These are phyloP conservation scores for Cheilosia urbana DNA, from an alignment of 2,888 invertebrate genomes.

Conservation along the genomic window DNA sequence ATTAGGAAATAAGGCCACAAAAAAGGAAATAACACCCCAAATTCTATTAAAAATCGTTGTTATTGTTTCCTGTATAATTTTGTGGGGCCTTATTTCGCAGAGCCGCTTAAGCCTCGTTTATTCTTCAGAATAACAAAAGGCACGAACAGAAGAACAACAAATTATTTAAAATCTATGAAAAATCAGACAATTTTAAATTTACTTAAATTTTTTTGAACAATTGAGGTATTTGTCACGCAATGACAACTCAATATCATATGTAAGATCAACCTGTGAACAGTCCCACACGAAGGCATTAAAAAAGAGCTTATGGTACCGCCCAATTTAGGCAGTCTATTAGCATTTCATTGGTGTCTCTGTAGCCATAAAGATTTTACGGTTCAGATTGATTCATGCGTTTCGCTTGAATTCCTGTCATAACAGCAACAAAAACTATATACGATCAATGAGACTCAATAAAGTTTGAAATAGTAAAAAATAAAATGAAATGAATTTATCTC, in stretches of 20 bases:
- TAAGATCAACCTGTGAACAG: not conserved
- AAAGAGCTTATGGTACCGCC: constrained; percentile 2
- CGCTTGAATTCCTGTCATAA: constrained; percentile 45
- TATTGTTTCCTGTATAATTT: too few relatives aligned
- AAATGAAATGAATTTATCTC: constrained; percentile 28
- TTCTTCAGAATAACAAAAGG: too few relatives aligned
- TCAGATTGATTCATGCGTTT: constrained; percentile 48
- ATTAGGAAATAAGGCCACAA: too few relatives aligned
- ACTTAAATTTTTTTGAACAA: constrained; percentile 14
- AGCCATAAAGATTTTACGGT: constrained; percentile 45
- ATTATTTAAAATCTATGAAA: too few relatives aligned
- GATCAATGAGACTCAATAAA: constrained; percentile 52
- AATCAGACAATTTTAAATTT: too few relatives aligned
- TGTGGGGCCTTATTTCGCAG: too few relatives aligned
- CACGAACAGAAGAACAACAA: too few relatives aligned
- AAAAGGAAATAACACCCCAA: too few relatives aligned
- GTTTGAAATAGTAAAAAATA: constrained; percentile 30
- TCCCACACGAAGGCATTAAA: constrained; percentile 27
- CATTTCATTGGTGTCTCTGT: constrained; percentile 41
- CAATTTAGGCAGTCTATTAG: constrained; percentile 36
- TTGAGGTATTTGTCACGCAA: constrained; percentile 69
- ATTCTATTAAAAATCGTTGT: too few relatives aligned
- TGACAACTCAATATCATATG: constrained; percentile 35
- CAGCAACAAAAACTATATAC: not conserved
- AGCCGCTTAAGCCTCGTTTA: too few relatives aligned